A percentile compares a stretch with the other conserved stretches of the same genome.
These are phyloP conservation scores for Enteromius mattozi DNA, from an alignment of 2,797 vertebrate species.

Conservation along the genomic window DNA sequence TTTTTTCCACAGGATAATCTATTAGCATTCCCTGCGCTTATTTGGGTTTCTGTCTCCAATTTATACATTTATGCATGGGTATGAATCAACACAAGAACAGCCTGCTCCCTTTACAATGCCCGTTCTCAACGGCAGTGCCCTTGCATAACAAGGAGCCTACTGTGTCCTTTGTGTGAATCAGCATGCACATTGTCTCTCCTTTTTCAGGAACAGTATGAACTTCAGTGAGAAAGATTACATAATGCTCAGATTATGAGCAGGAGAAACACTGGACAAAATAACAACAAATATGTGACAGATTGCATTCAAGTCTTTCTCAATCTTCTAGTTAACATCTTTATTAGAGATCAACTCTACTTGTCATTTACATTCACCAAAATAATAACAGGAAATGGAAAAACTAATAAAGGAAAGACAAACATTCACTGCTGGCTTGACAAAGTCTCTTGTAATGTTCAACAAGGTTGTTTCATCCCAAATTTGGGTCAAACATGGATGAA, in stretches of 20 bases:
- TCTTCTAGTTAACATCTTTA: slow-evolving; percentile 7
- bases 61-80: slow-evolving; percentile 55
- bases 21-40: slow-evolving; percentile 21
- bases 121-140: slow-evolving; percentile 53
- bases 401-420: background rate
- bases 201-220: slow-evolving; percentile 48
- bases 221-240: slow-evolving; percentile 57
- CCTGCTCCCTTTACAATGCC: slow-evolving; percentile 54
- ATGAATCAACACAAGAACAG: slow-evolving; percentile 54
- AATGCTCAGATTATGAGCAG: slow-evolving; percentile 45
- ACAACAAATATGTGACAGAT: background rate
- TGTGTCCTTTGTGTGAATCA: slow-evolving; percentile 67
- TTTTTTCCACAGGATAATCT: slow-evolving; percentile 4
- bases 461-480: background rate
- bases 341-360: slow-evolving; percentile 7
- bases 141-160: slow-evolving; percentile 60
- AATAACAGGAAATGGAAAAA: background rate
- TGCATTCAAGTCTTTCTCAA: slow-evolving; percentile 12
- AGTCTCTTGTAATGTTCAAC: background rate
- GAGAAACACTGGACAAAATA: slow-evolving; percentile 13
- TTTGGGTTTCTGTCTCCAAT: slow-evolving; percentile 42
- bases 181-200: slow-evolving; percentile 59
- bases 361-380: slow-evolving; percentile 25
- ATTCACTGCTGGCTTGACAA: slow-evolving; percentile 19
- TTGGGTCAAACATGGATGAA: background rate